phyloP scores from a whole-genome alignment of 1,140 invertebrate genomes.

The Apolygus lucorum region DNA sequence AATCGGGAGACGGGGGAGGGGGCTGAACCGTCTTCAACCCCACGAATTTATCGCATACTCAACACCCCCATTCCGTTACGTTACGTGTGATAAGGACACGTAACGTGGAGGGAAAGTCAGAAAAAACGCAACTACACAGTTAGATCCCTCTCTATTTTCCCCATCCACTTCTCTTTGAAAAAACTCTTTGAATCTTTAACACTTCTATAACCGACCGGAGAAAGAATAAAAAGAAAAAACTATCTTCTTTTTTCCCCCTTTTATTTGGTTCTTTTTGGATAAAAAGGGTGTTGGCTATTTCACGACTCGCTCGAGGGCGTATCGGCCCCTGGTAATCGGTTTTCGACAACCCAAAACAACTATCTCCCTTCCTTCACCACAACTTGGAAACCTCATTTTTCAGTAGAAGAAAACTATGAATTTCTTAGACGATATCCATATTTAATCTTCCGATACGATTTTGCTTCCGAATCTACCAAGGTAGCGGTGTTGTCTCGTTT shows the following conservation, averaged over 20 bases:
- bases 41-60: slow-evolving; percentile 10
- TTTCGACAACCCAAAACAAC: no score
- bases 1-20: no score
- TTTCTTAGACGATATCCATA: no score
- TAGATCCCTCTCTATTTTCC: neutral
- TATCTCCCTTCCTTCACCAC: no score
- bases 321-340: no score
- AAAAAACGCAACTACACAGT: neutral
- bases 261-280: neutral
- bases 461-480: no score
- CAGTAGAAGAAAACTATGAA: no score
- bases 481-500: no score
- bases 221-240: neutral
- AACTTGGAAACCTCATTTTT: no score
- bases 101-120: neutral
- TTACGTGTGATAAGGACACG: slow-evolving; percentile 10
- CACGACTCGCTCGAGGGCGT: no score
- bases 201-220: neutral
- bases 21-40: neutral
- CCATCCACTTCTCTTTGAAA: neutral
- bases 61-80: slow-evolving; percentile 10
- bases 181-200: slow-evolving; percentile 13
- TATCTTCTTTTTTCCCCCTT: neutral
- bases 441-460: no score
- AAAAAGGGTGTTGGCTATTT: neutral